Evolutionary conservation across 2,888 invertebrate species (phyloP).

Genomic region (Thera britannica): DNA sequence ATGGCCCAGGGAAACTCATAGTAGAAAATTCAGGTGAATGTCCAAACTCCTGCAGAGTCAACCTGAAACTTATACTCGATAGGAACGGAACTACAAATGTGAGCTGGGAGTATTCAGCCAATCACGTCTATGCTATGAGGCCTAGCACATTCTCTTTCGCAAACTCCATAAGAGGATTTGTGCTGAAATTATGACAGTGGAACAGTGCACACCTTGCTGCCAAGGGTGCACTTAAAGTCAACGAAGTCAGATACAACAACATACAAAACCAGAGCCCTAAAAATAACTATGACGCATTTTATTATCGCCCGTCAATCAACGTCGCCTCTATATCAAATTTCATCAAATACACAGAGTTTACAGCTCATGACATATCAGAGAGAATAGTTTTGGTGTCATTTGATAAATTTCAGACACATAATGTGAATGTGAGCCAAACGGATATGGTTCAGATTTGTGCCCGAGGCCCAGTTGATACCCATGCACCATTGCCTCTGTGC

Average conservation of each 20-base stretch:
- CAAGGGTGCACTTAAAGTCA: constrained; percentile 77
- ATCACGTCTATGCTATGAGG: constrained; percentile 88
- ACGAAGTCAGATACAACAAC: constrained; percentile 75
- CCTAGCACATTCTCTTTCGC: constrained; percentile 88
- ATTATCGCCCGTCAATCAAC: constrained; percentile 59
- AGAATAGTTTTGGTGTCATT: constrained; percentile 91
- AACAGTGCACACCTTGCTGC: constrained; percentile 81
- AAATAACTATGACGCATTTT: constrained; percentile 72
- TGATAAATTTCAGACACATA: constrained; percentile 89
- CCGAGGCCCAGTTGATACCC: constrained; percentile 63
- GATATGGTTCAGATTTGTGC: constrained; percentile 90
- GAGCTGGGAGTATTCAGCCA: constrained; percentile 86
- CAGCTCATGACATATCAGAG: constrained; percentile 87
- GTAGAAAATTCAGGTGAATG: constrained; percentile 90
- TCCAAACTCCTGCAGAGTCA: constrained; percentile 87
- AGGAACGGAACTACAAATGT: constrained; percentile 81
- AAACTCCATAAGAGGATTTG: constrained; percentile 88
- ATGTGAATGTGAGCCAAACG: constrained; percentile 92
- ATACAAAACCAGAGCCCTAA: constrained; percentile 78
- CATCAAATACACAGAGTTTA: constrained; percentile 76
- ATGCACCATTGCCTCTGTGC: constrained; percentile 79
- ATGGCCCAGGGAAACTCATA: constrained; percentile 87
- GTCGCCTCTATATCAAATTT: constrained; percentile 67
- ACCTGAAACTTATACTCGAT: constrained; percentile 83
- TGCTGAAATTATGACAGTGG: constrained; percentile 94